A percentile compares a stretch with the other conserved stretches of the same genome.
Evolutionary conservation across 2,888 invertebrate species (phyloP).

Genomic region (Aphrophora alni): DNA sequence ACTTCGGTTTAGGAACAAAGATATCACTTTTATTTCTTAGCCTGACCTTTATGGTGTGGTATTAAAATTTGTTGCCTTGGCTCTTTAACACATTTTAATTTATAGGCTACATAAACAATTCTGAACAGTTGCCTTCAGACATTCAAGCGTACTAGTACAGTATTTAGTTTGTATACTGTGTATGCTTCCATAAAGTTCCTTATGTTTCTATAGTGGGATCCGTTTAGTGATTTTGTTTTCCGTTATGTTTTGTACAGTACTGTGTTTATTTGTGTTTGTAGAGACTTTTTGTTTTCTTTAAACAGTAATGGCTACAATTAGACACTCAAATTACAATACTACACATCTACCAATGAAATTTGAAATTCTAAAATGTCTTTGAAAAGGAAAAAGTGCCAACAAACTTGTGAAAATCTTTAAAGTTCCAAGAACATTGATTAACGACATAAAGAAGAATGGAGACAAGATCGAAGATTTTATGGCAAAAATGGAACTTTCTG

Average conservation of each 20-base stretch:
- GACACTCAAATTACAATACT: neutral
- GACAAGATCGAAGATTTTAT: conserved; percentile 7
- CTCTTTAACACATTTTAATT: neutral
- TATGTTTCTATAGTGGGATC: no score
- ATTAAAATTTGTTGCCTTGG: neutral
- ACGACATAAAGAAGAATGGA: conserved; percentile 16
- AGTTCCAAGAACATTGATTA: conserved; percentile 11
- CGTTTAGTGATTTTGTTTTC: no score
- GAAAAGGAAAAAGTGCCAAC: conserved; percentile 4
- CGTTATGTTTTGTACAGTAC: no score
- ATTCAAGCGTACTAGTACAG: no score
- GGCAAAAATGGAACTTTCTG: neutral
- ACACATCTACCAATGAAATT: neutral
- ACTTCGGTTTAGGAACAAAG: no score
- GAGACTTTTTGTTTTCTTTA: no score
- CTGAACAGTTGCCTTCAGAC: no score
- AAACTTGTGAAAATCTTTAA: neutral
- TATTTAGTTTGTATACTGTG: no score
- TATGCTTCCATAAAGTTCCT: no score
- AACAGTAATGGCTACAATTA: neutral
- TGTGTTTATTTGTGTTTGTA: no score
- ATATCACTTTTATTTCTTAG: no score
- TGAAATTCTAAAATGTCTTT: conserved; percentile 4
- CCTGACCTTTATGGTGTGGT: no score
- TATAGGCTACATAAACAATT: neutral